Evolutionary conservation across 1,140 invertebrate genomes (phyloP), one percentile per base, ranked within the genome.

Genomic region (Brachionus rubens): DNA sequence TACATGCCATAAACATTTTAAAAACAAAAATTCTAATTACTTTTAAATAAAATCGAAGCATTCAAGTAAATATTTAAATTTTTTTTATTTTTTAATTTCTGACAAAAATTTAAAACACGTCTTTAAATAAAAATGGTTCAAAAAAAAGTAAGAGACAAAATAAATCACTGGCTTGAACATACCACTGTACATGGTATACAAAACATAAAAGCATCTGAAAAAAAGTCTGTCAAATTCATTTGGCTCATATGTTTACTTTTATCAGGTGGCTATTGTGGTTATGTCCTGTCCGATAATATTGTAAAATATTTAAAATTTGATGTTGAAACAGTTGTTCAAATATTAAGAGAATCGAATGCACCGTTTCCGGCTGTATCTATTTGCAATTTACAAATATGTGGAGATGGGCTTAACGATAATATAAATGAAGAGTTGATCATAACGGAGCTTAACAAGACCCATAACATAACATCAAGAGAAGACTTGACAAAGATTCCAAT

Each of bases 311-410:
- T 14, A 30, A 70, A 70, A 1, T 24, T 28, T 36, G 21, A 70
- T 33, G 67, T 70, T 28, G 67, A 70, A 36, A 70, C 67, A 33
- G 67, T 70, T 4, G 43, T 70, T 28, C 16, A 70, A 50, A 47
- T 70, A 46, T 46, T 30, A 16, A 10, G 67, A 47, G 67, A 70
- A 14, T 24, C 67, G 12, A 70, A 70, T 16, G 41, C 43, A n/a
- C 3, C 12, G 21, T 70, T 70, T 70, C 67, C 67, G 33, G 46
- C 67, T 7, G 33, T 70, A 16, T 33, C 67, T n/a, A 30, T 70
- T 30, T 70, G 67, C 12, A 70, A 28, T 28, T n/a, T 70, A 36
- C 67, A 47, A 33, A 16, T 50, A 16, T 70, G 67, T 47, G 43
- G 10, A 36, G 33, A 62, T 7, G 56, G 36, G 5, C 10, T 56